These are phyloP conservation scores for Aelia acuminata DNA, from an alignment of 2,888 invertebrate genomes.

Conservation along the genomic window DNA sequence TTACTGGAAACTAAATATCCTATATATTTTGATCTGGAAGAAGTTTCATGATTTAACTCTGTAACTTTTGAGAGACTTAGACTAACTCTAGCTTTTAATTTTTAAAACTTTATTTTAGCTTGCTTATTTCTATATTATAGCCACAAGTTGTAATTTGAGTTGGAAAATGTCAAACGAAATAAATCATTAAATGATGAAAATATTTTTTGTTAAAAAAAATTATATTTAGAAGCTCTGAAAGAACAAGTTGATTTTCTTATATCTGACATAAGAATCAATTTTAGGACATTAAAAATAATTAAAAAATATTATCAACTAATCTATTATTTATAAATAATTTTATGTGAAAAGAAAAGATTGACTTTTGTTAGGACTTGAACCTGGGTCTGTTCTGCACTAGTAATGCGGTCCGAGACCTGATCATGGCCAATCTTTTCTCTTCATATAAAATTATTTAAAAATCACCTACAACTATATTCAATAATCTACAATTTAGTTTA, in stretches of 20 bases:
- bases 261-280: neutral
- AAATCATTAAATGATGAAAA: neutral
- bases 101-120: neutral
- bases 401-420: too few relatives aligned
- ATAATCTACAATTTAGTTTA: neutral
- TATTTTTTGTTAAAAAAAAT: neutral
- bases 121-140: neutral
- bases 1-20: neutral
- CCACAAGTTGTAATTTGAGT: neutral
- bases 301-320: neutral
- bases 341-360: too few relatives aligned
- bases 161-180: neutral
- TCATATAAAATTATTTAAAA: too few relatives aligned
- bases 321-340: too few relatives aligned
- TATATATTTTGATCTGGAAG: conserved; percentile 13
- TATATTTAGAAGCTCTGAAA: neutral
- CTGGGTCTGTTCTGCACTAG: too few relatives aligned
- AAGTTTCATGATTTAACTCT: neutral
- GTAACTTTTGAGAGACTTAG: neutral
- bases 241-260: neutral
- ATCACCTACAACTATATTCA: too few relatives aligned
- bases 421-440: too few relatives aligned
- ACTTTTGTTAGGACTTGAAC: too few relatives aligned
- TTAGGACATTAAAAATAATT: neutral
- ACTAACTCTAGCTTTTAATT: neutral